A percentile compares a stretch with the other conserved stretches of the same genome.
These are phyloP conservation scores for Actinia equina DNA, from an alignment of 64 coral and sea anemone species.

Conservation along the genomic window DNA sequence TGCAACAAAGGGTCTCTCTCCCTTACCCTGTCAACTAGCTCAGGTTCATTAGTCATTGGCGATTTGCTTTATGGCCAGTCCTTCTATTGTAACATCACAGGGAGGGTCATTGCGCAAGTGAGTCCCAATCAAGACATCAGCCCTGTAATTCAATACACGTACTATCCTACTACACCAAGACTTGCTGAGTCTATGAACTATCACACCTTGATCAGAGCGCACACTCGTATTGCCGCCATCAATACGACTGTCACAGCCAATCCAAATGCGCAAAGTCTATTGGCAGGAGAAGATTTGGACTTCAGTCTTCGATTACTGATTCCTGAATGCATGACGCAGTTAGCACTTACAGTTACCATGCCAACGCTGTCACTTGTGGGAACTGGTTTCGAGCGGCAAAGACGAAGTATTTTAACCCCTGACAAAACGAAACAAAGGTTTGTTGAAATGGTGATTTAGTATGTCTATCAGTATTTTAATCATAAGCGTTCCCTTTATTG, in stretches of 20 bases:
- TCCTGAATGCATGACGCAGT: conserved; percentile 65
- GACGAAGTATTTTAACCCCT: not conserved
- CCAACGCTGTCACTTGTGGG: conserved; percentile 36
- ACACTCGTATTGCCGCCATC: conserved; percentile 31
- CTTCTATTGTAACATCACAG: conserved; percentile 23
- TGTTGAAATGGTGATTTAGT: not conserved
- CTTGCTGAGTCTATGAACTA: conserved; percentile 50
- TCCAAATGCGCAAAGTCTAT: conserved; percentile 36
- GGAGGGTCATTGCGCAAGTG: not conserved
- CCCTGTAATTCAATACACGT: not conserved
- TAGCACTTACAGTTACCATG: conserved; percentile 35
- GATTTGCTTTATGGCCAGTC: not conserved
- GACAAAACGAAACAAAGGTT: not conserved
- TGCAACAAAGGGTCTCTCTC: not conserved
- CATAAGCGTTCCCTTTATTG: too few species aligned
- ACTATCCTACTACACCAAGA: not conserved
- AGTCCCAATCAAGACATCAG: conserved; percentile 13
- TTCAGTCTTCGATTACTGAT: conserved; percentile 45
- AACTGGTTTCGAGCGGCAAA: conserved; percentile 5
- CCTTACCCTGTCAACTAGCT: not conserved
- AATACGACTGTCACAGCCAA: conserved; percentile 38
- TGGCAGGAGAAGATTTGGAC: conserved; percentile 67
- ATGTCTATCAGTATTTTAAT: too few species aligned
- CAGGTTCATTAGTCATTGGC: not conserved
- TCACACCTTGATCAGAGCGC: conserved; percentile 17